These are phyloP conservation scores for Phoeniculus purpureus DNA, from an alignment of 2,797 vertebrate genomes.

Conservation along the genomic window DNA sequence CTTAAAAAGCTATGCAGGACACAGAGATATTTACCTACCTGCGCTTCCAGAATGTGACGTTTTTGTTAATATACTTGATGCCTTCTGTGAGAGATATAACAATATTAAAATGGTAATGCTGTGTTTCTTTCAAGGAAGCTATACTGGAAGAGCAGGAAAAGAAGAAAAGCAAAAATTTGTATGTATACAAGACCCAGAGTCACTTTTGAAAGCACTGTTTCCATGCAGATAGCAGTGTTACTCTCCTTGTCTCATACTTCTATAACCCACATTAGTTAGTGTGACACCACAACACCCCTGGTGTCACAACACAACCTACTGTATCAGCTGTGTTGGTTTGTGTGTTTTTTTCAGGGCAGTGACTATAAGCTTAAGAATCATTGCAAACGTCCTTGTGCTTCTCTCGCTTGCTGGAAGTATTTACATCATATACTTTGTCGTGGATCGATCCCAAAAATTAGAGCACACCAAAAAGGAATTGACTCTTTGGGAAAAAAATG, in stretches of 20 bases:
- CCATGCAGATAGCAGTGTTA: background rate
- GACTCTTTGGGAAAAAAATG: constrained; percentile 97
- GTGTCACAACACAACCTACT: background rate
- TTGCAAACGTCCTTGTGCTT: constrained; percentile 95
- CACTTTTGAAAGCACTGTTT: background rate
- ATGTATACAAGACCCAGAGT: constrained; percentile 74
- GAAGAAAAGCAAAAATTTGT: constrained; percentile 95
- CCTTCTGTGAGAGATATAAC: background rate
- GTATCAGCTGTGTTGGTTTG: background rate
- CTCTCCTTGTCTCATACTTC: background rate
- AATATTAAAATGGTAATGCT: constrained; percentile 15
- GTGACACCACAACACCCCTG: background rate
- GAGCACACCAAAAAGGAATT: constrained; percentile 90
- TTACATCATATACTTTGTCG: constrained; percentile 98
- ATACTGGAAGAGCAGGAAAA: constrained; percentile 97
- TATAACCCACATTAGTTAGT: background rate
- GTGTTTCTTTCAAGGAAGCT: constrained; percentile 87
- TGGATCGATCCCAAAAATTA: constrained; percentile 94
- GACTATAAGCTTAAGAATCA: constrained; percentile 89
- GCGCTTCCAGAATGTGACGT: background rate
- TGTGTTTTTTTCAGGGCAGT: constrained; percentile 81
- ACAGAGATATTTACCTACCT: background rate
- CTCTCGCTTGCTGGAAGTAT: constrained; percentile 96
- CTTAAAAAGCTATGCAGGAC: background rate
- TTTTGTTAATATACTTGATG: background rate